Base-by-base conservation (phyloP, 2,888 invertebrate genomes). In the Drosophila gaucha region DNA sequence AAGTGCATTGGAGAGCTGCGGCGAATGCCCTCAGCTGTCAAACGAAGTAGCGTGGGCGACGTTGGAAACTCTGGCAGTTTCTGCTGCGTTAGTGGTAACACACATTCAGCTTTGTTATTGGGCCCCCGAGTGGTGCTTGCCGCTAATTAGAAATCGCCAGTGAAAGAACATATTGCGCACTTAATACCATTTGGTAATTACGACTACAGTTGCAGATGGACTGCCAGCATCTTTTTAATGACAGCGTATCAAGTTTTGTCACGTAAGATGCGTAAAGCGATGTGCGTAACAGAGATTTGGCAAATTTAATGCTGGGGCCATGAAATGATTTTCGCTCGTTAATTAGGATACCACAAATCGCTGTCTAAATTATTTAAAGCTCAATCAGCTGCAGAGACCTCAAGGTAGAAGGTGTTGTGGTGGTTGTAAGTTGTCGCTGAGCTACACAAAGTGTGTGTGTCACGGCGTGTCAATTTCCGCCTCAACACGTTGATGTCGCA, bases 121-220 rank as follows among this genome's bases (percentile, higher is more conserved):
- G 75, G 51, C 64, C 74, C 60, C 59, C 64, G 71, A 67, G 76
- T 78, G 67, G 55, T 66, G 56, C 69, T 69, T 67, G 56, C 62
- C 64, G 78, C 82, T 84, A 83, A 86, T 86, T 83, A 86, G 71
- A 84, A 82, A 78, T 55, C 60, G 69, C 74, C 50, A 20, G 43
- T 49, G 44, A 50, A 31, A 12, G 52, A 20, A 56, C 38, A 56
- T 44, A 26, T 12, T 55, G 26, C 5, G 10, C 24, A 30, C 22
- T 49, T 35, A 44, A 30, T 70, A 70, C 74, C 47, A 59, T 63
- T 58, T 56, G 55, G 80, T 58, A 80, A 83, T 83, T 74, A 64
- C 26, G 20, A 6, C 16, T 35, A 66, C 65, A 74, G 67, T 55
- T 66, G 54, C 22, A 56, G 22, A 50, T 58, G 52, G 49, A 49